Evolutionary conservation across 2,113 vertebrate genomes (phyloP).

Genomic region (Oncorhynchus kisutch): DNA sequence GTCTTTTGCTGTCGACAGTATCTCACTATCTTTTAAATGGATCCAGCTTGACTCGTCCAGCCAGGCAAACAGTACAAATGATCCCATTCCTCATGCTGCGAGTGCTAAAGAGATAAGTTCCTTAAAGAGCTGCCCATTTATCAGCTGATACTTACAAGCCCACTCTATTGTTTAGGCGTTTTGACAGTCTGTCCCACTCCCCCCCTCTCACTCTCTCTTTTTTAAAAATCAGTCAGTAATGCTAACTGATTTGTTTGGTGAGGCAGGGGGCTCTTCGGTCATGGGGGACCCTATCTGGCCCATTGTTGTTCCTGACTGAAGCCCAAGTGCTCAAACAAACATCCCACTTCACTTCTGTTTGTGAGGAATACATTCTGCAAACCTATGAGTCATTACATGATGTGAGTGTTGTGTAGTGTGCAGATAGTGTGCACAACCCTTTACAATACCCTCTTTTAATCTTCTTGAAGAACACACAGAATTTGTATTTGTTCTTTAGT

Average conservation of each 20-base stretch:
- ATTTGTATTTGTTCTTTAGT: neutral
- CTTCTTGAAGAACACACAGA: neutral
- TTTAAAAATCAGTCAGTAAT: conserved; percentile 52
- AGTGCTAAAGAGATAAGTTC: conserved; percentile 99
- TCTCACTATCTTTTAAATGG: conserved; percentile 99
- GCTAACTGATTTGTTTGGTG: conserved; percentile 38
- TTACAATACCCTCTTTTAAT: no score
- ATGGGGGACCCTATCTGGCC: neutral
- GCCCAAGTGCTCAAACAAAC: conserved; percentile 3
- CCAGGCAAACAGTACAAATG: conserved; percentile 98
- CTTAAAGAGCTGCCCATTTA: conserved; percentile 99
- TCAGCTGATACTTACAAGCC: conserved; percentile 96
- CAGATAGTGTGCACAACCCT: neutral
- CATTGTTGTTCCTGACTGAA: conserved; percentile 20
- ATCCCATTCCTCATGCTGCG: conserved; percentile 98
- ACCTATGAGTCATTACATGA: neutral
- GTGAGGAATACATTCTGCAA: neutral
- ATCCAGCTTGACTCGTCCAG: conserved; percentile 97
- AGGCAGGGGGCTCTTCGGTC: conserved; percentile 4
- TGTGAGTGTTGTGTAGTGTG: neutral
- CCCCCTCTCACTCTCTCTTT: conserved; percentile 8
- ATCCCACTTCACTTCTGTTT: neutral
- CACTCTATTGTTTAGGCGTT: conserved; percentile 88
- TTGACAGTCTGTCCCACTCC: conserved; percentile 79
- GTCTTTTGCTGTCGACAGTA: conserved; percentile 96